Base-by-base conservation (phyloP, 2,888 invertebrate genomes). In the Monoplex corrugatus region DNA sequence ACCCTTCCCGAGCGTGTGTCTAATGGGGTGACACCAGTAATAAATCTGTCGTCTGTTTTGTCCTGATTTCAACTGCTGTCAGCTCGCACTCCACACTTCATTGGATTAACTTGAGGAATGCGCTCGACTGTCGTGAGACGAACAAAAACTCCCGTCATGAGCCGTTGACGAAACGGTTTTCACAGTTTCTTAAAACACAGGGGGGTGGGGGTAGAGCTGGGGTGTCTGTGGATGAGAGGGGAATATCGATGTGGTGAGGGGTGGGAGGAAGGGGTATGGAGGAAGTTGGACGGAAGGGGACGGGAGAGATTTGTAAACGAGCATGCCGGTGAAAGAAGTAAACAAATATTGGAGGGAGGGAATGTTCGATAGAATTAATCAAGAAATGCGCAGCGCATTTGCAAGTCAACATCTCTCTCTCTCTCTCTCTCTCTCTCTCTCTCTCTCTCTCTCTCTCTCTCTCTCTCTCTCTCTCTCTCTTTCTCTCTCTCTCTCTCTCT, bases 1-100 rank as follows among this genome's bases (percentile, higher is more conserved):
- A 28, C 43, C 78, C 78, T 43, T 80, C 43, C 40, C 43, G 40
- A 8, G 40, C 43, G 40, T 43, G 40, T 80, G 78, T 40, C 23
- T 28, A 80, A 80, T 40, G 10, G 75, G 75, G 35, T 75, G 75
- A 38, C 75, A 75, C 16, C 40, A 28, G 43, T 28, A 32, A 43
- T 80, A 80, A 80, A 80, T 80, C 78, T 80, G 78, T 43, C 78
- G 43, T 80, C 40, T 23, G 78, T 40, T 80, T 80, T 40, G 43
- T 28, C 23, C 78, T 28, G 78, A 80, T 40, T 80, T 80, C 78
- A 43, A 23, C 8, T 43, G 28, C 78, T 80, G 78, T 80, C 78
- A 43, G 43, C 23, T 80, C 40, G 23, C 35, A 3, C 28, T 80
- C 23, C 40, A 23, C 78, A 43, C 40, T 23, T 23, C 32, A 32